Percentiles rank a stretch among this genome's conserved stretches.
Evolutionary conservation across 2,113 vertebrate species (phyloP).

Genomic region (Pteropus alecto): DNA sequence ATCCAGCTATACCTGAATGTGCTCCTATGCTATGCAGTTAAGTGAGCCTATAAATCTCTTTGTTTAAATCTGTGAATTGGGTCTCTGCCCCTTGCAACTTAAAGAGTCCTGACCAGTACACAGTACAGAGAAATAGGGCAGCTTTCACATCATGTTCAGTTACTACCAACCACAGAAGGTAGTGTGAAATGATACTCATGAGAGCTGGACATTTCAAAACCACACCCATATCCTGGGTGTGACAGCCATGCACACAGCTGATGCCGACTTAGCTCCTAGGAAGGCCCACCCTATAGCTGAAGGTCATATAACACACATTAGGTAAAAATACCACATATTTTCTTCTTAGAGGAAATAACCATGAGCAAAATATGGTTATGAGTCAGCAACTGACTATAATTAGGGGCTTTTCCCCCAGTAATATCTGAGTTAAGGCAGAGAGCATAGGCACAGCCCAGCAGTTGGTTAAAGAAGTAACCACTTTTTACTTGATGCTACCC

Average conservation of each 20-base stretch:
- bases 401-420: not conserved
- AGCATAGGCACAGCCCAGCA: not conserved
- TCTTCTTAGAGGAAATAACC: slow-evolving; percentile 39
- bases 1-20: not conserved
- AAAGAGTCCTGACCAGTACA: not conserved
- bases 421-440: slow-evolving; percentile 47
- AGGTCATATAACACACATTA: not conserved
- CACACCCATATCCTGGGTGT: not conserved
- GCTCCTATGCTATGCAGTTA: not conserved
- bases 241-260: not conserved
- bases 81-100: not conserved
- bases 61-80: not conserved
- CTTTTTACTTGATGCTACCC: slow-evolving; percentile 30
- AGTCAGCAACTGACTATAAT: slow-evolving; percentile 49
- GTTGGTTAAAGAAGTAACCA: slow-evolving; percentile 2
- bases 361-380: slow-evolving; percentile 27
- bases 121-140: not conserved
- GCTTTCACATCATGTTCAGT: not conserved
- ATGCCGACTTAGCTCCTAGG: not conserved
- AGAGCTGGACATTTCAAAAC: not conserved
- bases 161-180: not conserved
- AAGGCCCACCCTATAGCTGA: not conserved
- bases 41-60: not conserved
- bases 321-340: not conserved
- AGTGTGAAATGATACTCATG: not conserved